Conservation (phyloP, 2,888 invertebrate species). For the Hemicrepidius hirtus region DNA sequence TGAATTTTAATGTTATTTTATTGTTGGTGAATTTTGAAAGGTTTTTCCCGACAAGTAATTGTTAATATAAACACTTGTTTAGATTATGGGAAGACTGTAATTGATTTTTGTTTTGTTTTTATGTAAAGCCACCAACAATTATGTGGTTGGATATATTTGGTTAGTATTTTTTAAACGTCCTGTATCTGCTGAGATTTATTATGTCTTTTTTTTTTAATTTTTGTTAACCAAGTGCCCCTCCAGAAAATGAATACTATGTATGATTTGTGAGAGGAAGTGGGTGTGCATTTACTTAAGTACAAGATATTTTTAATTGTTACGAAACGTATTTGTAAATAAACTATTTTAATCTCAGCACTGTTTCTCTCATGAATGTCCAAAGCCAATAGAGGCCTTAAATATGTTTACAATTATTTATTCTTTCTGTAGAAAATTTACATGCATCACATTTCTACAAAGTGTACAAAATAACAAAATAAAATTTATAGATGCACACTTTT, state of each 20-base stretch:
- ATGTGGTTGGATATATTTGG: not conserved
- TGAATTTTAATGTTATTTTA: no score
- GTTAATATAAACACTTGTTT: no score
- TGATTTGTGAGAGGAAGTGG: slow-evolving; percentile 51
- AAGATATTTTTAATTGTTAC: slow-evolving; percentile 64
- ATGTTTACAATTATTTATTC: slow-evolving; percentile 60
- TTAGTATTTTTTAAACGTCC: slow-evolving; percentile 1
- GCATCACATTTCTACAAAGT: slow-evolving; percentile 64
- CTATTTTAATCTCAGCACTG: slow-evolving; percentile 62
- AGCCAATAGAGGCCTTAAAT: slow-evolving; percentile 70
- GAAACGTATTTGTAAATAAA: slow-evolving; percentile 61
- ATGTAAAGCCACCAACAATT: not conserved
- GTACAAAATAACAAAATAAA: slow-evolving; percentile 57
- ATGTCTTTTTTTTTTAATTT: slow-evolving; percentile 37
- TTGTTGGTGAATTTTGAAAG: no score
- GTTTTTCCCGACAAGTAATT: no score
- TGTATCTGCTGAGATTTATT: slow-evolving; percentile 20
- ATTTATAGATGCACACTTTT: slow-evolving; percentile 58
- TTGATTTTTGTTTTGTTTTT: no score
- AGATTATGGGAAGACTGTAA: no score
- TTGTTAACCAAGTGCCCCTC: slow-evolving; percentile 43
- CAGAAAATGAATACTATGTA: slow-evolving; percentile 24
- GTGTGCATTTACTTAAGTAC: slow-evolving; percentile 60
- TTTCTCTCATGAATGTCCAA: slow-evolving; percentile 65
- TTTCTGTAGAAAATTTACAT: slow-evolving; percentile 60